phyloP scores from a whole-genome alignment of 2,113 vertebrate genomes.

The Microcebus jonahi region DNA sequence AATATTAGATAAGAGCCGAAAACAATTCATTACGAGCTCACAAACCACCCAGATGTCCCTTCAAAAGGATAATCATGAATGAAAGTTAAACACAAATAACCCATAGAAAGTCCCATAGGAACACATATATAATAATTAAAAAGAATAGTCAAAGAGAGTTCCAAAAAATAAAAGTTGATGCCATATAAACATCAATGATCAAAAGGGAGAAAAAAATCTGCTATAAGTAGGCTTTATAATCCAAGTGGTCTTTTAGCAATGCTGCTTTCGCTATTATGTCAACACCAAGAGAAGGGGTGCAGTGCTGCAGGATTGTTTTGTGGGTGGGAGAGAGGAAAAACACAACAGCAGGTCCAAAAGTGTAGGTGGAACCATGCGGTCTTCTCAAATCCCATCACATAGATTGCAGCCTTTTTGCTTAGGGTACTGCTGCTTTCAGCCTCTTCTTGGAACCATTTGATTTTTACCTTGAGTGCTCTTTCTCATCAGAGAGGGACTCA shows the following conservation, averaged over 20 bases:
- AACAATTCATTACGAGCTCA: neutral
- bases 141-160: neutral
- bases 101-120: neutral
- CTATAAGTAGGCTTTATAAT: neutral
- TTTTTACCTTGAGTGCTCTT: constrained; percentile 19
- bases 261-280: neutral
- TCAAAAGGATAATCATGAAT: constrained; percentile 1
- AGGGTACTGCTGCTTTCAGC: neutral
- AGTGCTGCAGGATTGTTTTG: neutral
- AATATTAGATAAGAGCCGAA: neutral
- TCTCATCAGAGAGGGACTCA: neutral
- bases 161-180: neutral
- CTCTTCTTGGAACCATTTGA: neutral
- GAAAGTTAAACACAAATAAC: neutral
- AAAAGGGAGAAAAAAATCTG: neutral
- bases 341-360: neutral
- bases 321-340: neutral
- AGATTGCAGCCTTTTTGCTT: neutral
- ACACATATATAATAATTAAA: neutral
- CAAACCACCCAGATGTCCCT: neutral
- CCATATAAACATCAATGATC: neutral
- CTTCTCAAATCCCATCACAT: neutral
- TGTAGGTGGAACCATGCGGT: neutral
- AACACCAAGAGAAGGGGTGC: neutral
- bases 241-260: neutral